These are phyloP conservation scores for Gymnosoma rotundatum DNA, from an alignment of 2,888 invertebrate species.

Conservation along the genomic window DNA sequence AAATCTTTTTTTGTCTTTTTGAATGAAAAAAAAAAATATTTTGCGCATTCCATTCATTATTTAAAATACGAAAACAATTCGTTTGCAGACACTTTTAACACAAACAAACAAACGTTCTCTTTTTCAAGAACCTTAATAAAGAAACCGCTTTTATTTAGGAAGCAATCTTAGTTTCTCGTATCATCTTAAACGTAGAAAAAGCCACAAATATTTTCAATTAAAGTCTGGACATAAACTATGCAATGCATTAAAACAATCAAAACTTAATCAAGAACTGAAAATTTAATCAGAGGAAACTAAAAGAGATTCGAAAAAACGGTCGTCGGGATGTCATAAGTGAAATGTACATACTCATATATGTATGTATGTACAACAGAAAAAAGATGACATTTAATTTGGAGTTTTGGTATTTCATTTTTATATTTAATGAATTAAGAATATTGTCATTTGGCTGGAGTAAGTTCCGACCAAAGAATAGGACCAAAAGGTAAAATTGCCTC, in stretches of 20 bases:
- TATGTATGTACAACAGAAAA: slow-evolving; percentile 28
- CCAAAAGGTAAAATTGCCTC: slow-evolving; percentile 44
- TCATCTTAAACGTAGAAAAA: slow-evolving; percentile 51
- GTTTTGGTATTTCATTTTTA: slow-evolving; percentile 66
- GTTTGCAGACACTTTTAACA: slow-evolving; percentile 69
- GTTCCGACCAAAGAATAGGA: slow-evolving; percentile 11
- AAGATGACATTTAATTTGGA: slow-evolving; percentile 66
- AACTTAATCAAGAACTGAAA: slow-evolving; percentile 43
- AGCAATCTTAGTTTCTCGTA: slow-evolving; percentile 51
- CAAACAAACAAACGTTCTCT: slow-evolving; percentile 23
- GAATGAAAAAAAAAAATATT: slow-evolving; percentile 65
- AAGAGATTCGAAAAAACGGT: not conserved
- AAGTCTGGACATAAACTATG: slow-evolving; percentile 52
- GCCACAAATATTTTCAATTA: slow-evolving; percentile 65
- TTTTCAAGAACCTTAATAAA: slow-evolving; percentile 33
- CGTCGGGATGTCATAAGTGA: not conserved
- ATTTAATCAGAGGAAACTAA: slow-evolving; percentile 20
- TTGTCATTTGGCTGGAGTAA: not conserved
- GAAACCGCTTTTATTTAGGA: slow-evolving; percentile 57
- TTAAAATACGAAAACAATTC: slow-evolving; percentile 74
- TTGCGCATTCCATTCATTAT: slow-evolving; percentile 72
- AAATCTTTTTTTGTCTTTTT: slow-evolving; percentile 13
- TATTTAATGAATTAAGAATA: slow-evolving; percentile 43
- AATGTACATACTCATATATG: not conserved
- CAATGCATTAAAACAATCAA: slow-evolving; percentile 40